Base-by-base conservation (phyloP, 2,113 vertebrate genomes). In the Proteles cristata region DNA sequence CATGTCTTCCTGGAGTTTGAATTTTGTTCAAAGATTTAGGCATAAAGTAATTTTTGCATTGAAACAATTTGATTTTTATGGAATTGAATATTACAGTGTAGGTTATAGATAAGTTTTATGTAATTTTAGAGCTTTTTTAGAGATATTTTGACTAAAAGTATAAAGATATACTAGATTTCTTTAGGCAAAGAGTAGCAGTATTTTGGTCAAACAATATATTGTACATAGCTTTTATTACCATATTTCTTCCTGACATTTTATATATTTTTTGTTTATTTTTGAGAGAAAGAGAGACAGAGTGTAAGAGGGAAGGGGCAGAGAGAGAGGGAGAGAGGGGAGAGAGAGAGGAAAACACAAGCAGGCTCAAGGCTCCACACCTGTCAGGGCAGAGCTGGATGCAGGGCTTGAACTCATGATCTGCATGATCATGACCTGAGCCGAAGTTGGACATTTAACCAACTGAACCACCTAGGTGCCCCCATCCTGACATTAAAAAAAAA, bases 11-110 rank as follows among this genome's bases (percentile, higher is more conserved):
- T 76, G 55, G 55, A 83, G 28, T 68, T 81, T 82, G 66, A 71
- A 58, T 91, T 94, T 45, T 90, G 48, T 94, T 86, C 77, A 58
- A 83, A 82, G 25, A 66, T 77, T 92, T 88, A 76, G 12, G 33
- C 5, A 39, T 86, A 82, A 80, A 81, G 66, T 58, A 91, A 35
- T 66, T 66, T 66, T 94, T 84, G 33, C 39, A 88, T 82, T 87
- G 58, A 88, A 82, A 61, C n/a, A 48, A 8, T 63, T 16, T 90
- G 61, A 71, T 73, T 90, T 79, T 73, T 80, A 35, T 90, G 80
- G 9, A 71, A 66, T 83, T 80, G 53, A 90, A 53, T 85, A 26
- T 35, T 45, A 79, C 28, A 39, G 66, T 87, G 5, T 88, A 73
- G 55, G 33, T 68, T 76, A 39, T 69, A 61, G 43, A 16, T 58